These are phyloP conservation scores for Hylaeus anthracinus DNA, from an alignment of 1,140 invertebrate genomes.

Conservation along the genomic window DNA sequence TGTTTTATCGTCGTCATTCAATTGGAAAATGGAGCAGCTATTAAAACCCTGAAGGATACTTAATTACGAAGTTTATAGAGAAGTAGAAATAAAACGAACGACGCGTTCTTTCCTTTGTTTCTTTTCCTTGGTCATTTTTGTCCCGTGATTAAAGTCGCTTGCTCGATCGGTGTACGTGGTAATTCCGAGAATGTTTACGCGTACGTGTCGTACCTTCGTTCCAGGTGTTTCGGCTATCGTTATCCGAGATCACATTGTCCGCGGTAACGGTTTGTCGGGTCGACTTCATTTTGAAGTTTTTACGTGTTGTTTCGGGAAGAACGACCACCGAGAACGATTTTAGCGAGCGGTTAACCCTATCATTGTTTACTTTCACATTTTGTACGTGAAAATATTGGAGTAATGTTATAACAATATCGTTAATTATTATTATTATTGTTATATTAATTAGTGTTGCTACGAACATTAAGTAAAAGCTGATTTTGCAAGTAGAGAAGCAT, in stretches of 20 bases:
- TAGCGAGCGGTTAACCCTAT: too few relatives aligned
- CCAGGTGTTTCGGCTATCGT: not conserved
- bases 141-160: not conserved
- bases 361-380: too few relatives aligned
- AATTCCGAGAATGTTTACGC: slow-evolving; percentile 13
- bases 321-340: too few relatives aligned
- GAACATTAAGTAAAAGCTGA: too few relatives aligned
- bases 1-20: not conserved
- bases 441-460: too few relatives aligned
- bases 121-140: not conserved
- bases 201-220: not conserved
- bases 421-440: too few relatives aligned
- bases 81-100: too few relatives aligned
- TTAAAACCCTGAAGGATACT: too few relatives aligned
- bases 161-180: not conserved
- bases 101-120: not conserved
- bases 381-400: too few relatives aligned
- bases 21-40: not conserved
- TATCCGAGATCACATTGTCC: not conserved
- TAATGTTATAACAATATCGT: too few relatives aligned
- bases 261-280: not conserved
- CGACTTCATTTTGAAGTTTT: not conserved
- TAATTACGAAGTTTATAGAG: too few relatives aligned
- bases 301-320: not conserved
- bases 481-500: too few relatives aligned